Percentiles rank a stretch among this genome's conserved stretches.
phyloP scores from a whole-genome alignment of 2,113 vertebrate genomes.

The Notiomystis cincta region DNA sequence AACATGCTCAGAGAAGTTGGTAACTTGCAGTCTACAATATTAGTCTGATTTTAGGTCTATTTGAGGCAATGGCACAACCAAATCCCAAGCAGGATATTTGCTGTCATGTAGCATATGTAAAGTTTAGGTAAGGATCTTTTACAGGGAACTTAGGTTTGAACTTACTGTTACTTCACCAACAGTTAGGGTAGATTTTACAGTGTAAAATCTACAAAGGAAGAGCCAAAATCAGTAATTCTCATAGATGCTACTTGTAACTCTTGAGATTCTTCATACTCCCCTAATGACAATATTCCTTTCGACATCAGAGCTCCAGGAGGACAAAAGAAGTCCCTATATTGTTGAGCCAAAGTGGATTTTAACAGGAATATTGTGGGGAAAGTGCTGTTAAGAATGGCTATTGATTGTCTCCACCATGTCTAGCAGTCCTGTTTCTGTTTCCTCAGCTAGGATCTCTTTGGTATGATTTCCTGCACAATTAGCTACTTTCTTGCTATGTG shows the following conservation, averaged over 20 bases:
- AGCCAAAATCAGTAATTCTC: not conserved
- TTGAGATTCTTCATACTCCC: not conserved
- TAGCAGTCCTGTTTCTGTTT: not conserved
- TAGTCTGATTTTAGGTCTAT: not conserved
- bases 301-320: not conserved
- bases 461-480: not conserved
- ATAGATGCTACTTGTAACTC: not conserved
- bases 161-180: not conserved
- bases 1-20: not conserved
- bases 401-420: not conserved
- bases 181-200: not conserved
- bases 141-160: not conserved
- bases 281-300: not conserved
- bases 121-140: not conserved
- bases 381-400: not conserved
- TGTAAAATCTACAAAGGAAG: not conserved
- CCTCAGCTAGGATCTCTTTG: not conserved
- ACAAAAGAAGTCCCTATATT: not conserved
- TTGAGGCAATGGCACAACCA: not conserved
- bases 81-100: not conserved
- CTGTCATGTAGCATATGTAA: not conserved
- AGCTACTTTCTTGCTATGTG: not conserved
- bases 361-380: not conserved
- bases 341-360: not conserved
- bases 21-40: not conserved